Base-by-base conservation (phyloP, 1,140 invertebrate species). In the Camponotus pennsylvanicus region DNA sequence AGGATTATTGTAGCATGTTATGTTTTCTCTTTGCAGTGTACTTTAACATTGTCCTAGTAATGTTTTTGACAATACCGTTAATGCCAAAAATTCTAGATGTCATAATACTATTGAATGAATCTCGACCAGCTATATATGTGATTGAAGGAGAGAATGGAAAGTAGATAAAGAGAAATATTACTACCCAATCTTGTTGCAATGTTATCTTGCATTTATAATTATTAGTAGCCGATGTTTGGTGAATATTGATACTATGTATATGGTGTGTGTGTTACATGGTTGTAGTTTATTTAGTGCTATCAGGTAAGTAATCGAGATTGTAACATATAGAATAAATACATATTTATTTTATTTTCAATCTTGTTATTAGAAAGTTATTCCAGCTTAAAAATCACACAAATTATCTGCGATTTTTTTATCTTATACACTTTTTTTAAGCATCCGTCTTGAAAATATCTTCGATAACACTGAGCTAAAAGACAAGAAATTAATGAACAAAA, bases 91-190 rank as follows among this genome's bases (percentile, higher is more conserved):
- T 88, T 42, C 37, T 88, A 3, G 67, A 88, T n/a, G 1, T 85
- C 8, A 18, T 85, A 52, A 55, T 61, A 21, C 86, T 83, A 34
- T 21, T 88, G 11, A 88, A 88, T 52, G 83, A 78, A 11, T 85
- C 83, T 7, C 67, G 86, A 57, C 70, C 86, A 42, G 49, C 55
- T 11, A 59, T 32, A 73, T 49, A 27, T 3, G 13, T 76, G 78
- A 57, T 8, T 4, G 13, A 21, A 7, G 78, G 64, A 6, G 75
- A n/a, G n/a, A 21, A 89, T 89, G 85, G 27, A 77, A 34, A 49
- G 21, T 90, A 4, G 61, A 89, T 18, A 63, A 63, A 42, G 78
- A 89, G 0, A 67, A 89, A 21, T 63, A 13, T 0, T 85, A 21
- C 21, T 86, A 13, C 52, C 77, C 13, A 55, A 85, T 90, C 18